Conservation (phyloP, 2,797 vertebrate genomes). For the Caiman crocodilus region DNA sequence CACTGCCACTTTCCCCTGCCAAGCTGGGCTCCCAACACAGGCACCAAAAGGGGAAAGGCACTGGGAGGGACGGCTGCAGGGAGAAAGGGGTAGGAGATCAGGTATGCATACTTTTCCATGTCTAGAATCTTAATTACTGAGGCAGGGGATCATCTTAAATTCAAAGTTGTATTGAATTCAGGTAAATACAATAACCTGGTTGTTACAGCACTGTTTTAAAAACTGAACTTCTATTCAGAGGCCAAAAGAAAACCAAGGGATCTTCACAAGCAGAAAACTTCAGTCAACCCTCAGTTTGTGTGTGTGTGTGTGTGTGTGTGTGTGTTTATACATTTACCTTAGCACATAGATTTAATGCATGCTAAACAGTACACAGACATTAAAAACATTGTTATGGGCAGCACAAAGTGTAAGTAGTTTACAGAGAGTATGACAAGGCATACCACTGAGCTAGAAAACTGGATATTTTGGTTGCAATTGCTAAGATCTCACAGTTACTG, state of each 20-base stretch:
- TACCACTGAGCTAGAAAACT: background rate
- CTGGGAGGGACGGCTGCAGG: slow-evolving; percentile 13
- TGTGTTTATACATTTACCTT: too few relatives aligned
- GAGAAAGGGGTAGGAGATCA: slow-evolving; percentile 39
- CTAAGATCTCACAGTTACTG: background rate
- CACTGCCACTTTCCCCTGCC: too few relatives aligned
- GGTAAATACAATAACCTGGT: slow-evolving; percentile 45
- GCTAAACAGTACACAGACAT: background rate
- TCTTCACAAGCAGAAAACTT: slow-evolving; percentile 7
- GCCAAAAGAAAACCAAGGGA: slow-evolving; percentile 63
- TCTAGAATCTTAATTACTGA: too few relatives aligned
- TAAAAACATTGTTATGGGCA: background rate
- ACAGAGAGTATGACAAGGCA: background rate
- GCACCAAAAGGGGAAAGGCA: too few relatives aligned
- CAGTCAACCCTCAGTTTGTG: slow-evolving; percentile 30
- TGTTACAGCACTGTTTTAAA: slow-evolving; percentile 40
- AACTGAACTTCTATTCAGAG: slow-evolving; percentile 25
- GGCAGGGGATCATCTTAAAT: too few relatives aligned
- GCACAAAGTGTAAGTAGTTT: background rate
- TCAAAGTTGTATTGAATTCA: too few relatives aligned
- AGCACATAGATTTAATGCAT: background rate
- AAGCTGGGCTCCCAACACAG: too few relatives aligned
- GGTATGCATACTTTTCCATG: too few relatives aligned
- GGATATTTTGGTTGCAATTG: background rate
- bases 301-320: background rate